Base-by-base conservation (phyloP, 2,113 vertebrate genomes). In the Strix uralensis region DNA sequence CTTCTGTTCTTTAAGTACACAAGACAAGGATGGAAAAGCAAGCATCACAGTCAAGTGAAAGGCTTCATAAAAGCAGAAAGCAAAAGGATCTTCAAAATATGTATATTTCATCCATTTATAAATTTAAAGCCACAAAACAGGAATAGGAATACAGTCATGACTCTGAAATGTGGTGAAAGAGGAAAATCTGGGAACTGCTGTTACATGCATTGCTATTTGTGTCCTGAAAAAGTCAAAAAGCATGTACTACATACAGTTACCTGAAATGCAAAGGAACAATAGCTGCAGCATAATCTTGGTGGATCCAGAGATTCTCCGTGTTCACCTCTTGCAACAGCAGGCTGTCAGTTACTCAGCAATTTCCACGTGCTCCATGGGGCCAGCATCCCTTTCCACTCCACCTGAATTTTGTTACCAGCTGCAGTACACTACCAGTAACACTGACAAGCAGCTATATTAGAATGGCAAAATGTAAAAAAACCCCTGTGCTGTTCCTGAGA, bases 191-290 rank as follows among this genome's bases (percentile, higher is more conserved):
- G 19, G n/a, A 88, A 65, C 19, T 51, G 3, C 15, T 74, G 1
- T n/a, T 81, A 4, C 14, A 16, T 1, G 0, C 10, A 7, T 12
- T 52, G 18, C 5, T 72, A 10, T 47, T 62, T 22, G 7, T 69
- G 6, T n/a, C 20, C 25, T 58, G 42, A 49, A 71, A 73, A 79
- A 54, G 3, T 18, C 9, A 47, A 51, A 67, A 63, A 67, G 3
- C 4, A 4, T 30, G 2, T 65, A 32, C 3, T 61, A 17, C 11
- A 15, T 18, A 5, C 17, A 70, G 14, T 30, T 58, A 11, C 5
- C 5, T 12, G 25, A 85, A 83, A 77, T 8, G 9, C 6, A n/a
- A 66, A 90, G 14, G 15, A 42, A 30, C 13, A 14, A 21, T 3
- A 80, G 20, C 9, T 72, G 14, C 9, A 71, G 7, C 3, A 19